phyloP scores from a whole-genome alignment of 2,113 vertebrate species.

The Nycticryphes semicollaris region DNA sequence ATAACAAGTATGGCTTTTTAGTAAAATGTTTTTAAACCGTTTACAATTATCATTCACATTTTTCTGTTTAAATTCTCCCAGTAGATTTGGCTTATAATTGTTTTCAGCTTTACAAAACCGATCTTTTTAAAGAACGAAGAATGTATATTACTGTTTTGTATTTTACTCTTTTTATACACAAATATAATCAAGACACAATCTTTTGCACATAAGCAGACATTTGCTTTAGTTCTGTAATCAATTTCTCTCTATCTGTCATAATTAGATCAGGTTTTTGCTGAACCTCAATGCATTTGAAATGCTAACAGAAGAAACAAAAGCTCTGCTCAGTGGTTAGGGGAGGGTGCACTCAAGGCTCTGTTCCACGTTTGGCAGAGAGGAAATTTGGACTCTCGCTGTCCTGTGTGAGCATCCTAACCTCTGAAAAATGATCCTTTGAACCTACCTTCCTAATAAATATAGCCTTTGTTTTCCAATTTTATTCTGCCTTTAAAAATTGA shows the following conservation, averaged over 20 bases:
- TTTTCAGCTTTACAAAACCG: constrained; percentile 48
- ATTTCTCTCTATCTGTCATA: not conserved
- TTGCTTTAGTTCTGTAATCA: constrained; percentile 24
- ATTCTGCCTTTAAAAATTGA: not conserved
- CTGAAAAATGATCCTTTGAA: not conserved
- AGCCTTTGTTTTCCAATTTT: not conserved
- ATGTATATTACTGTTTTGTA: not conserved
- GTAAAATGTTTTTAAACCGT: constrained; percentile 37
- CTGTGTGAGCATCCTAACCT: not conserved
- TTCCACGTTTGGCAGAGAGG: not conserved
- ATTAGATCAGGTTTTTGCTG: not conserved
- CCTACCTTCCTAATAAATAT: not conserved
- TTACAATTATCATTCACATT: constrained; percentile 49
- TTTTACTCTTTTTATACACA: constrained; percentile 9
- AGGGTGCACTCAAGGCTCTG: not conserved
- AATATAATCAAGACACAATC: not conserved
- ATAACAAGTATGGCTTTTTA: not conserved
- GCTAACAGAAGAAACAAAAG: not conserved
- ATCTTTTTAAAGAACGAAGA: not conserved
- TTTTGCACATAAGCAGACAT: not conserved
- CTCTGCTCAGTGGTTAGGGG: not conserved
- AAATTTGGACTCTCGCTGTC: not conserved
- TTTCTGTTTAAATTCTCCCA: constrained; percentile 52
- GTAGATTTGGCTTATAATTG: constrained; percentile 48
- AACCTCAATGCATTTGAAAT: not conserved